A percentile compares a stretch with the other conserved stretches of the same genome.
Conservation (phyloP, 2,113 vertebrate species). For the Scolopax mira region DNA sequence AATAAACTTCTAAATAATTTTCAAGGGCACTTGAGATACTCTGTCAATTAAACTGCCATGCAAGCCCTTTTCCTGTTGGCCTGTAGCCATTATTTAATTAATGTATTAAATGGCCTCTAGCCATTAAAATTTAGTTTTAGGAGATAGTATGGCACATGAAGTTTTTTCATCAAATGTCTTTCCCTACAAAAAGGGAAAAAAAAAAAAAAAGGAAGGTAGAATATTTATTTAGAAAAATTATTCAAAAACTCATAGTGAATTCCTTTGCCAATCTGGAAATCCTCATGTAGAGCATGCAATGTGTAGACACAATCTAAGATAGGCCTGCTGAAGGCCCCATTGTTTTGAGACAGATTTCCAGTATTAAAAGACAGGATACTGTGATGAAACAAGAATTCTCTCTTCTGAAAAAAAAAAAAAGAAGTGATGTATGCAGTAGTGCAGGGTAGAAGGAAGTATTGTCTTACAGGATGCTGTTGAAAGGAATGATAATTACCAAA, state of each 20-base stretch:
- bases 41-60: slow-evolving; percentile 56
- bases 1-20: slow-evolving; percentile 66
- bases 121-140: slow-evolving; percentile 52
- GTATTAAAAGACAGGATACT: background rate
- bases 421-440: background rate
- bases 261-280: background rate
- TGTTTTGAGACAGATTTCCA: background rate
- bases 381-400: background rate
- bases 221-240: background rate
- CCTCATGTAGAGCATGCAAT: background rate
- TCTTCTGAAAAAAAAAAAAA: background rate
- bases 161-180: background rate
- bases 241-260: background rate
- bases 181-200: background rate
- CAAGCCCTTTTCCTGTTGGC: slow-evolving; percentile 51
- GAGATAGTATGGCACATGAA: background rate
- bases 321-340: background rate
- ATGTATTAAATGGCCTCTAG: too few species aligned
- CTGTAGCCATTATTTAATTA: slow-evolving; percentile 49
- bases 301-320: background rate
- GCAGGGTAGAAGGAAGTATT: background rate
- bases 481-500: background rate
- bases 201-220: background rate
- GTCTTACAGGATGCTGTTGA: background rate
- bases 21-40: slow-evolving; percentile 58